Evolutionary conservation across 2,888 invertebrate genomes (phyloP).

Genomic region (Caenorhabditis doughertyi): DNA sequence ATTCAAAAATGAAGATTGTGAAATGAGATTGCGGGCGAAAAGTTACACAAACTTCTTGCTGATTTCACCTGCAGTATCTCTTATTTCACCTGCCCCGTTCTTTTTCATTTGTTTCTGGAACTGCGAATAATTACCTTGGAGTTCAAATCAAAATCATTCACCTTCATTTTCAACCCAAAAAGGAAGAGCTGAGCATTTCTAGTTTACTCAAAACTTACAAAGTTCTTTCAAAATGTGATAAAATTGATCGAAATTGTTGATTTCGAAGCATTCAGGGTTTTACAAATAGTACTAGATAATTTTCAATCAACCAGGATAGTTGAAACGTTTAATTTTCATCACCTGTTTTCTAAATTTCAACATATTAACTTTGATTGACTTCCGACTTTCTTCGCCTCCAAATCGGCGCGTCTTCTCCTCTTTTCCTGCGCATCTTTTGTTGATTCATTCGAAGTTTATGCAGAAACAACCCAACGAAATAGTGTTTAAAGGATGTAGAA

Average conservation of each 20-base stretch:
- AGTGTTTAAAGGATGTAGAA: conserved; percentile 34
- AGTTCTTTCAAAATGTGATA: too few relatives aligned
- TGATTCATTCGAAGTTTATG: conserved; percentile 63
- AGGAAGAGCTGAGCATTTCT: too few relatives aligned
- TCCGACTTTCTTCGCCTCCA: conserved; percentile 40
- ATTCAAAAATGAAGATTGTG: neutral
- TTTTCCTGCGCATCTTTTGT: conserved; percentile 59
- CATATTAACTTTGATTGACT: conserved; percentile 47
- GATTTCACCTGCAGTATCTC: conserved; percentile 14
- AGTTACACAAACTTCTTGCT: conserved; percentile 44
- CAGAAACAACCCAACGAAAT: conserved; percentile 47
- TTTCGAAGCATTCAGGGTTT: neutral
- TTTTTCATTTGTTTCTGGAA: too few relatives aligned
- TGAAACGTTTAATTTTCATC: too few relatives aligned
- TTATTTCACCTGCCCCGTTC: conserved; percentile 28
- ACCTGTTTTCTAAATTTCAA: conserved; percentile 17
- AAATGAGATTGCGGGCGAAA: conserved; percentile 31
- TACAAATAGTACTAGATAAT: too few relatives aligned
- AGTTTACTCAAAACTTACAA: too few relatives aligned
- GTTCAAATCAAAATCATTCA: too few relatives aligned
- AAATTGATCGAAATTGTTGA: too few relatives aligned
- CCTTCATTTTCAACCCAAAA: too few relatives aligned
- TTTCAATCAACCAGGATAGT: too few relatives aligned
- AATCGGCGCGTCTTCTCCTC: conserved; percentile 45
- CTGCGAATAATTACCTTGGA: too few relatives aligned